Evolutionary conservation across 2,113 vertebrate genomes (phyloP).

Genomic region (Chloebia gouldiae): DNA sequence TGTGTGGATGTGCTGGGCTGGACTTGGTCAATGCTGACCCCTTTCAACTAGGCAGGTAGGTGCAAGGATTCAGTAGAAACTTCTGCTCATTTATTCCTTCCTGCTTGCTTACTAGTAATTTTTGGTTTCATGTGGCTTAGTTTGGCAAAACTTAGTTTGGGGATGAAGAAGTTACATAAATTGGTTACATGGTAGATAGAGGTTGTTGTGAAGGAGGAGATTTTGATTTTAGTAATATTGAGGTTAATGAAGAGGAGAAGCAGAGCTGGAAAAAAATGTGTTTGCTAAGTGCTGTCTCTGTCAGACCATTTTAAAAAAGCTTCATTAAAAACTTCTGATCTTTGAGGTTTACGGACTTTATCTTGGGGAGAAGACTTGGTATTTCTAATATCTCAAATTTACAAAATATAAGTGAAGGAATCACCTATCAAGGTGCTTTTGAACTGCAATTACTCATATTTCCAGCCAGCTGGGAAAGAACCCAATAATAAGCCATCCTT

Average conservation of each 20-base stretch:
- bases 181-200: background rate
- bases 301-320: background rate
- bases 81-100: background rate
- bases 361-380: background rate
- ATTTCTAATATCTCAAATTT: background rate
- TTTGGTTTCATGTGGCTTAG: background rate
- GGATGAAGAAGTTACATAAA: background rate
- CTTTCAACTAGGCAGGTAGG: background rate
- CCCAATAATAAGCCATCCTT: background rate
- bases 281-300: background rate
- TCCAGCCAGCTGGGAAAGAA: background rate
- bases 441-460: background rate
- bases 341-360: background rate
- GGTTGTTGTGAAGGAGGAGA: background rate
- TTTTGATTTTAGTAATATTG: background rate
- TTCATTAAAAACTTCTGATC: background rate
- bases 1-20: fast-evolving
- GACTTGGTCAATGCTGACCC: background rate
- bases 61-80: background rate
- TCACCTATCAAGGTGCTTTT: background rate
- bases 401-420: background rate
- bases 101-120: background rate
- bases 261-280: background rate
- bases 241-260: background rate
- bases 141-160: background rate